Conservation (phyloP, 2,888 invertebrate genomes). For the Erannis defoliaria region DNA sequence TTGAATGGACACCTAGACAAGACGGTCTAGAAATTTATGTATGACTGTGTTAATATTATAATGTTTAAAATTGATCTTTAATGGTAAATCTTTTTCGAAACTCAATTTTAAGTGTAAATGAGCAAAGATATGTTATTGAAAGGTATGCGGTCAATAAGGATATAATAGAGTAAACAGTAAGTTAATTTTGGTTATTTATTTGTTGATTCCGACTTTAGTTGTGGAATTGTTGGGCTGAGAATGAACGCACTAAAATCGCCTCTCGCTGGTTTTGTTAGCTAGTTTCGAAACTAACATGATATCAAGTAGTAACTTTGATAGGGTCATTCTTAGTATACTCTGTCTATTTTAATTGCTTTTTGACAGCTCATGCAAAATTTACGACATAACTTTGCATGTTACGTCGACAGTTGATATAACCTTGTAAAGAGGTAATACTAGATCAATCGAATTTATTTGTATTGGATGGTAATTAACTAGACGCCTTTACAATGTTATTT, state of each 20-base stretch:
- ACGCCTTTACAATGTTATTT: too few species aligned
- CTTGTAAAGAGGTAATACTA: too few species aligned
- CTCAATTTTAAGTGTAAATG: slow-evolving; percentile 7
- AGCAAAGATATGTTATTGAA: slow-evolving; percentile 22
- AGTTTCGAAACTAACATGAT: neutral
- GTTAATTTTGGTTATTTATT: slow-evolving; percentile 53
- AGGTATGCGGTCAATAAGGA: slow-evolving; percentile 30
- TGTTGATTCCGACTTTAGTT: slow-evolving; percentile 44
- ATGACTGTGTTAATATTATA: slow-evolving; percentile 7
- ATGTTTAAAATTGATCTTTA: slow-evolving; percentile 7
- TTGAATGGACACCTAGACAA: slow-evolving; percentile 7
- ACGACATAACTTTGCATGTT: too few species aligned
- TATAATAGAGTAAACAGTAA: slow-evolving; percentile 18
- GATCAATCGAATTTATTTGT: too few species aligned
- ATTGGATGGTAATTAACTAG: too few species aligned
- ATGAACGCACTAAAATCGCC: slow-evolving; percentile 18
- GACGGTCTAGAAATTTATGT: slow-evolving; percentile 9
- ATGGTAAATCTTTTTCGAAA: slow-evolving; percentile 11
- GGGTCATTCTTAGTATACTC: too few species aligned
- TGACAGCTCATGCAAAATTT: too few species aligned
- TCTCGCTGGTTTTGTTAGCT: neutral
- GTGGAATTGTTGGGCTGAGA: slow-evolving; percentile 42
- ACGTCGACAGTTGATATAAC: too few species aligned
- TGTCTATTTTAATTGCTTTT: too few species aligned
- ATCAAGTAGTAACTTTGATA: too few species aligned